These are phyloP conservation scores for Phymastichus coffea DNA, from an alignment of 1,140 invertebrate genomes.

Conservation along the genomic window DNA sequence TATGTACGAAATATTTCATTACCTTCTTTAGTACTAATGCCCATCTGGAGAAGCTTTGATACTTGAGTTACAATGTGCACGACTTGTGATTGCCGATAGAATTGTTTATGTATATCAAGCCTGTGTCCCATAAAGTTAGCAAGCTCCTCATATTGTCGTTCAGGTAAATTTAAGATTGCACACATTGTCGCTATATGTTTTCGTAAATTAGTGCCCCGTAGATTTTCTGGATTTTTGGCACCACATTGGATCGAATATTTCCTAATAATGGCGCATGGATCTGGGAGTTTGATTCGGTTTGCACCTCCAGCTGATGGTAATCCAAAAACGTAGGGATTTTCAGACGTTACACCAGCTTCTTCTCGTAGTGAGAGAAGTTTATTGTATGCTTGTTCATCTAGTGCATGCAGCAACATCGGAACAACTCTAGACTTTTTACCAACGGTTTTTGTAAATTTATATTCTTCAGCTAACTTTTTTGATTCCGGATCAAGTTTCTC, in stretches of 20 bases:
- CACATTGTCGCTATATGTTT: constrained; percentile 28
- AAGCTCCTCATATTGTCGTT: background rate
- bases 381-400: no score
- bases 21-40: no score
- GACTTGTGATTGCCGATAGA: constrained; percentile 2
- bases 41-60: no score
- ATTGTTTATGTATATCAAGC: constrained; percentile 18
- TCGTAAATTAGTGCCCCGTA: constrained; percentile 23
- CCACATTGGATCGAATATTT: constrained; percentile 1
- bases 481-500: no score
- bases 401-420: no score
- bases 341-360: background rate
- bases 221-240: background rate
- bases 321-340: constrained; percentile 29
- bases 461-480: no score
- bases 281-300: background rate
- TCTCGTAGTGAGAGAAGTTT: no score
- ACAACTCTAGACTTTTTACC: no score
- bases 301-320: background rate
- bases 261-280: background rate
- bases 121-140: constrained; percentile 21
- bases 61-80: no score
- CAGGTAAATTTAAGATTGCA: background rate
- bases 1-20: no score
- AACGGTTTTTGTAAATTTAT: no score